Percentiles rank a stretch among this genome's conserved stretches.
phyloP scores from a whole-genome alignment of 2,113 vertebrate genomes.

The Mohoua ochrocephala region DNA sequence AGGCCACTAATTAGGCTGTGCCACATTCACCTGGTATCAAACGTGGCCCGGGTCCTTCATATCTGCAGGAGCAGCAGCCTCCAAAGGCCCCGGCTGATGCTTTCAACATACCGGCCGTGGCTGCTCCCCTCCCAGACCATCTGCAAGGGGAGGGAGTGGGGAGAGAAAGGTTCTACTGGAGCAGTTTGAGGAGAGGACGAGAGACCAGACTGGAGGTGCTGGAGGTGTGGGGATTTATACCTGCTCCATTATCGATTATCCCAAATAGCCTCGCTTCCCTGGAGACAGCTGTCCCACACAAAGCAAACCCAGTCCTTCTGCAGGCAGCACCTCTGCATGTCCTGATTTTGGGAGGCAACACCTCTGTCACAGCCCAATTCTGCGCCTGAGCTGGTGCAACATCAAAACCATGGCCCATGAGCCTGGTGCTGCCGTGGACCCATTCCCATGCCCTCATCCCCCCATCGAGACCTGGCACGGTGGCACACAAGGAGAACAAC shows the following conservation, averaged over 20 bases:
- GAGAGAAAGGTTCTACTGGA: neutral
- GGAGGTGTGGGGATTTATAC: neutral
- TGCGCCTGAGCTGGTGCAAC: neutral
- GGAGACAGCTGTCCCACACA: neutral
- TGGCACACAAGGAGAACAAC: neutral
- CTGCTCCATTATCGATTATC: neutral
- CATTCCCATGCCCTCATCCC: accelerated
- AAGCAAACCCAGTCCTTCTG: neutral
- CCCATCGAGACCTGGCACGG: accelerated
- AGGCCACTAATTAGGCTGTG: constrained; percentile 65
- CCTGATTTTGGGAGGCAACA: neutral
- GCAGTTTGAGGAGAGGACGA: neutral
- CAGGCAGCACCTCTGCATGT: neutral
- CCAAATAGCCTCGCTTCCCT: neutral
- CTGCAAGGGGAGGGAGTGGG: constrained; percentile 4
- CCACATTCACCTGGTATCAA: constrained; percentile 38
- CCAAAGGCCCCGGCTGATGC: constrained; percentile 36
- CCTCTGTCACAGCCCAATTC: neutral
- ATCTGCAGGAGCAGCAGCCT: constrained; percentile 46
- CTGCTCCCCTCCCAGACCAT: constrained; percentile 52
- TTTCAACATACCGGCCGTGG: neutral
- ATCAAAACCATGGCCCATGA: accelerated
- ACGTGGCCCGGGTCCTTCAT: constrained; percentile 43
- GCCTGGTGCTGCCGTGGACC: accelerated
- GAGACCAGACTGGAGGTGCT: neutral